Conservation (phyloP, 1,140 invertebrate genomes). For the Phenacoccus solenopsis region DNA sequence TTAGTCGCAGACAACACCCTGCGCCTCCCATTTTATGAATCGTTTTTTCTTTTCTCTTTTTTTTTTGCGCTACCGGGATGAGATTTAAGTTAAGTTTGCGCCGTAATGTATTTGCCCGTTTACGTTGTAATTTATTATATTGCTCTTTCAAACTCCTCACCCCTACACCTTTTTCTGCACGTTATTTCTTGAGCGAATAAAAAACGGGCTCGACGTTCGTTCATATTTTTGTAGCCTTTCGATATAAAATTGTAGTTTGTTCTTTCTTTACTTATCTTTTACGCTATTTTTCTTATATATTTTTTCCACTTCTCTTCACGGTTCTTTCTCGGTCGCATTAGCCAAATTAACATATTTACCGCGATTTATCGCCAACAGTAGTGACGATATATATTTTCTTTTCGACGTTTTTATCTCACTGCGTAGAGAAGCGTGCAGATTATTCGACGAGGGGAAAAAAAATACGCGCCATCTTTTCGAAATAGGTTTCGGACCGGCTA, state of each 20-base stretch:
- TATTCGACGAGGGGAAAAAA: no score
- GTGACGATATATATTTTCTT: no score
- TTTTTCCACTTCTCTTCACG: neutral
- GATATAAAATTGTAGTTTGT: neutral
- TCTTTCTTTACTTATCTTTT: neutral
- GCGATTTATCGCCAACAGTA: no score
- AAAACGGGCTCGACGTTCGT: neutral
- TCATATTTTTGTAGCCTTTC: neutral
- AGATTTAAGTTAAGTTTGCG: slow-evolving; percentile 18
- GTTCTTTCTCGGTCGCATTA: neutral
- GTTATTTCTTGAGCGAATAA: neutral
- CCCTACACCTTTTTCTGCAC: neutral
- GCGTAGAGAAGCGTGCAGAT: no score
- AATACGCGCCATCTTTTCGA: no score
- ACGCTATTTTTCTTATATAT: neutral
- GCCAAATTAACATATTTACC: neutral
- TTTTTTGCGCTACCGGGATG: neutral
- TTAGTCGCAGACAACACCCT: slow-evolving; percentile 16
- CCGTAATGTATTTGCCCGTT: neutral
- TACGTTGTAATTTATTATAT: slow-evolving; percentile 14
- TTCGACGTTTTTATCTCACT: no score
- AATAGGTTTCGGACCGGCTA: no score
- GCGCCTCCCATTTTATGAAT: slow-evolving; percentile 15
- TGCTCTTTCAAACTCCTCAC: neutral
- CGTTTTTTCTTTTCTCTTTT: slow-evolving; percentile 11